Evolutionary conservation across 2,888 invertebrate genomes (phyloP), one percentile per base, ranked within the genome.

Genomic region (Criorhina ranunculi): DNA sequence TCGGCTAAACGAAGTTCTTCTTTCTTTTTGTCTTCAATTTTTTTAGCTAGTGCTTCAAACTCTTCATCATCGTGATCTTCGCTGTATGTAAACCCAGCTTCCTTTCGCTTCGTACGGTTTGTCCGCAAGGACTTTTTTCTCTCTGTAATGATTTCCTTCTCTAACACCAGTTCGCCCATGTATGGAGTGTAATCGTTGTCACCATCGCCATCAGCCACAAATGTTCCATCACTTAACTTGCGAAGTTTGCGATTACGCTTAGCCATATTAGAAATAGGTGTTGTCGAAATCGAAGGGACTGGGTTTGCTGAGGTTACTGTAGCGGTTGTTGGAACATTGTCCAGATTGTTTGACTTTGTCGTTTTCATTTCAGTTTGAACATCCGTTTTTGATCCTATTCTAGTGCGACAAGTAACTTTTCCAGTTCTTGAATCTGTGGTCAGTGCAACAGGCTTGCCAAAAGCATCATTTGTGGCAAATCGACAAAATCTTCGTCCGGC

Each of bases 1-100:
- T 86, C 85, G 0, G 76, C 76, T 11, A 80, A 40, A 5, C 75
- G 57, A 12, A 69, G 19, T 35, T 87, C 80, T 55, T 75, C 73
- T 29, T 67, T 42, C 29, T 81, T 78, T 17, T 81, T 81, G 7
- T 76, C 64, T 19, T 87, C 86, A 31, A 86, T 78, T 55, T 86
- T 86, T 49, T 69, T 73, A 12, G 86, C 73, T 31, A 80, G 24
- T n/a, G 80, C 86, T 24, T 88, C 87, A 46, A 86, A 80, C 31
- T 87, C 87, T n/a, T 88, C 87, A 12, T 88, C 88, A 17, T 87
- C 81, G 29, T 88, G 87, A 33, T 88, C 89, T 76, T 88, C 88
- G 55, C 88, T 88, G 35, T 89, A 88, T n/a, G 87, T 87, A 51
- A 88, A 88, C 4, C 87, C 88, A 55, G 88, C 86, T 69, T 89